Percentiles rank a stretch among this genome's conserved stretches.
Conservation (phyloP, 2,797 vertebrate species). For the Anguilla megastoma region DNA sequence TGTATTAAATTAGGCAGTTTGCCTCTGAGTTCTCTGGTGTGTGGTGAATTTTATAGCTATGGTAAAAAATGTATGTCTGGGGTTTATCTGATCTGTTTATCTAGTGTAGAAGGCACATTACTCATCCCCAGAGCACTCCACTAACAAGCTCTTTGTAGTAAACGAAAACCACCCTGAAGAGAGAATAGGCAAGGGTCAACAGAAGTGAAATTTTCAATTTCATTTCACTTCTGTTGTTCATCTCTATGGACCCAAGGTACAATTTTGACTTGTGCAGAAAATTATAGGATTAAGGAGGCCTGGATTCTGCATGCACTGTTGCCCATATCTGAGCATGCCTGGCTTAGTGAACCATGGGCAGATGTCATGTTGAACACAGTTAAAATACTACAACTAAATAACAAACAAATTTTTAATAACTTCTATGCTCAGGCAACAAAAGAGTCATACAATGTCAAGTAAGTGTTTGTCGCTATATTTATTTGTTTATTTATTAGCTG, state of each 20-base stretch:
- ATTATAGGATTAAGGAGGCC: conserved; percentile 15
- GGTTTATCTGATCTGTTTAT: conserved; percentile 13
- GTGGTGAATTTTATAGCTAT: conserved; percentile 13
- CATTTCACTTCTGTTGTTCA: background rate
- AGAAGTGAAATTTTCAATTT: background rate
- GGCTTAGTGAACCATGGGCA: conserved; percentile 5
- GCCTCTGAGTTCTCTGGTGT: background rate
- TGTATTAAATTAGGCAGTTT: background rate
- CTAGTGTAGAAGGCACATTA: conserved; percentile 15
- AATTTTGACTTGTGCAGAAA: conserved; percentile 5
- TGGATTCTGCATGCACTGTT: conserved; percentile 4
- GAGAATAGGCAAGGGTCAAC: conserved; percentile 12
- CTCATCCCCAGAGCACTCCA: conserved; percentile 8
- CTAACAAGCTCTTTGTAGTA: conserved; percentile 3
- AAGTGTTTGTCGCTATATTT: background rate
- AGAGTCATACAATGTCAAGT: background rate
- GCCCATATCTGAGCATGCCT: conserved; percentile 16
- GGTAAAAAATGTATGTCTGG: background rate
- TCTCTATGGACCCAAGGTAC: conserved; percentile 2
- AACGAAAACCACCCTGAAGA: background rate
- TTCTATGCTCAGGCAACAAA: background rate
- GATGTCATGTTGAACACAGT: background rate
- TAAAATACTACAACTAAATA: background rate
- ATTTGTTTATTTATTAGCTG: background rate
- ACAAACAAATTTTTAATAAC: background rate